Evolutionary conservation across 2,797 vertebrate genomes (phyloP).

Genomic region (Eulemur coronatus): DNA sequence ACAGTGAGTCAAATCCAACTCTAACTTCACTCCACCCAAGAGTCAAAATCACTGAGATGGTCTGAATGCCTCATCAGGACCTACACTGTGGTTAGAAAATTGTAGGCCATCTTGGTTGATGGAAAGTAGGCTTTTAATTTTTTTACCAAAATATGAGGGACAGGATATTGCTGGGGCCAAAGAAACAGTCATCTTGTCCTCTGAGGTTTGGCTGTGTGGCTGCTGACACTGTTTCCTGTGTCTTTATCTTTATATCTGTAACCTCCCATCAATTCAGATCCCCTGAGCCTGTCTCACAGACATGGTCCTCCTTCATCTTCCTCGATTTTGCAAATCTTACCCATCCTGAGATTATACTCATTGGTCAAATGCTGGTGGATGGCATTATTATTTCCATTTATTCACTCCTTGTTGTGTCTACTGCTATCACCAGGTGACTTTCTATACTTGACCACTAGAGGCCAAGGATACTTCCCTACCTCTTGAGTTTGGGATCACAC

Average conservation of each 20-base stretch:
- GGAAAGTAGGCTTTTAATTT: background rate
- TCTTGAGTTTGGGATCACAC: background rate
- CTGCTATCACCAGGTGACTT: background rate
- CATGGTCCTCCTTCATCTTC: background rate
- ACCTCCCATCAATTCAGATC: background rate
- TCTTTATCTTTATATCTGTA: background rate
- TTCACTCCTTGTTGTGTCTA: background rate
- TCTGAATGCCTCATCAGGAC: background rate
- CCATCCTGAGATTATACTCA: background rate
- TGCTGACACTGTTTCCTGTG: background rate
- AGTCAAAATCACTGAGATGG: background rate
- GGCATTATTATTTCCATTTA: background rate
- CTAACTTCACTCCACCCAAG: background rate
- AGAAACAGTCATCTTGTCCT: background rate
- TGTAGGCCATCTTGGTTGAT: background rate
- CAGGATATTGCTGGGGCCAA: background rate
- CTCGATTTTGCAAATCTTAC: background rate
- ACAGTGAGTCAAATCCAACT: background rate
- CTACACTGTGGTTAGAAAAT: background rate
- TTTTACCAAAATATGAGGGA: background rate
- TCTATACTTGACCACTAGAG: background rate
- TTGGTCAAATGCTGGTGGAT: background rate
- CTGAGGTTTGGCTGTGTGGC: background rate
- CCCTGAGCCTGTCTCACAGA: background rate
- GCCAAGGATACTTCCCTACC: background rate